Evolutionary conservation across 2,797 vertebrate species (phyloP), one percentile per base, ranked within the genome.

Genomic region (Protonibea diacanthus): DNA sequence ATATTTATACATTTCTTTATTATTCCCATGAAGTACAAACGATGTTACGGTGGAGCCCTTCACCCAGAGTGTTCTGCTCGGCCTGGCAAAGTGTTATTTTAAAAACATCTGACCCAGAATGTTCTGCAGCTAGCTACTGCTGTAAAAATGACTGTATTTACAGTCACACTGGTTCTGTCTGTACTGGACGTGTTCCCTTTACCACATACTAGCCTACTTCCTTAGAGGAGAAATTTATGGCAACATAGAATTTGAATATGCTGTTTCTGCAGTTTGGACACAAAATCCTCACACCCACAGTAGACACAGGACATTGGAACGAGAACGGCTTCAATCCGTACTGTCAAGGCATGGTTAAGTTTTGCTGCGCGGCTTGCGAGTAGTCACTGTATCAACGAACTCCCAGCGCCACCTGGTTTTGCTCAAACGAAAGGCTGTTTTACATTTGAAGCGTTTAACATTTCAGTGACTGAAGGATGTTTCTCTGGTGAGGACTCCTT

Each of bases 121-220:
- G 64, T n/a, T 20, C 52, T 59, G 23, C 61, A 44, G 55, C 33
- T 7, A 42, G 42, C 18, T 23, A 64, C 25, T 56, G 20, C 14
- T 65, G 33, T 52, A 63, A 23, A 76, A 44, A 63, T 20, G 21
- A 8, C 58, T 48, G 13, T 61, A 40, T 78, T 69, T 62, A 55
- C 38, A 20, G 27, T 53, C 55, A 58, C 40, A 2, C 17, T 40
- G n/a, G n/a, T 63, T 58, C 6, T 38, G 78, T 64, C 38, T 44
- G 52, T 14, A 1, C 59, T 67, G 66, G 65, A 79, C 1, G 3
- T 23, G 38, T 70, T 57, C 76, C 67, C 20, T 49, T 59, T 38
- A 71, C 76, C 71, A 42, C 78, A 76, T 23, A 21, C 49, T 52
- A 69, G 49, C 80, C 53, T 47, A 53, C 57, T 56, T 62, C 61